These are phyloP conservation scores for Myrmecophaga tridactyla DNA, from an alignment of 2,113 vertebrate genomes.

Conservation along the genomic window DNA sequence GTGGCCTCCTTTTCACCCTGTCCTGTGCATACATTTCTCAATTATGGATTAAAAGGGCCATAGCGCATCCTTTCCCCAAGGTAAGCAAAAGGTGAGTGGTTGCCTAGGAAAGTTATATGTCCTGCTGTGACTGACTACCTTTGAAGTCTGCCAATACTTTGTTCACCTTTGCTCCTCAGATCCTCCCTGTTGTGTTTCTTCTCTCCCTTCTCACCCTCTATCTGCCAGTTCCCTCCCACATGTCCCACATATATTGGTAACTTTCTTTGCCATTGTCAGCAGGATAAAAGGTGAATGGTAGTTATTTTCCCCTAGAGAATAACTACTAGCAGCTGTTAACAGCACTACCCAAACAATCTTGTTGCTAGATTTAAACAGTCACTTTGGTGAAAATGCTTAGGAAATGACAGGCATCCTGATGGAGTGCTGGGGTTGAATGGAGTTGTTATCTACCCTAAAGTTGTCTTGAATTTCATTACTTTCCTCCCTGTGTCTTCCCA, in stretches of 20 bases:
- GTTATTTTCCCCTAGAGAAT: neutral
- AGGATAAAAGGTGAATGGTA: neutral
- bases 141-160: neutral
- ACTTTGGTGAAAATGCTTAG: neutral
- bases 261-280: neutral
- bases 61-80: neutral
- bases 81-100: neutral
- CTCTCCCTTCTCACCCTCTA: neutral
- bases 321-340: neutral
- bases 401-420: neutral
- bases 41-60: neutral
- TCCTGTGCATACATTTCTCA: neutral
- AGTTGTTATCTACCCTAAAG: neutral
- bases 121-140: neutral
- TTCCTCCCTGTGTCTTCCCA: neutral
- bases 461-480: neutral
- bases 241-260: neutral
- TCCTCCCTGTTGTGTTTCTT: rapidly evolving
- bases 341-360: neutral
- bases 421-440: too few species aligned
- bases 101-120: neutral
- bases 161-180: neutral
- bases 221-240: too few species aligned
- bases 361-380: neutral
- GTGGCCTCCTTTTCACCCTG: neutral